Base-by-base conservation (phyloP, 2,797 vertebrate species). In the Melanotaenia nigrans region DNA sequence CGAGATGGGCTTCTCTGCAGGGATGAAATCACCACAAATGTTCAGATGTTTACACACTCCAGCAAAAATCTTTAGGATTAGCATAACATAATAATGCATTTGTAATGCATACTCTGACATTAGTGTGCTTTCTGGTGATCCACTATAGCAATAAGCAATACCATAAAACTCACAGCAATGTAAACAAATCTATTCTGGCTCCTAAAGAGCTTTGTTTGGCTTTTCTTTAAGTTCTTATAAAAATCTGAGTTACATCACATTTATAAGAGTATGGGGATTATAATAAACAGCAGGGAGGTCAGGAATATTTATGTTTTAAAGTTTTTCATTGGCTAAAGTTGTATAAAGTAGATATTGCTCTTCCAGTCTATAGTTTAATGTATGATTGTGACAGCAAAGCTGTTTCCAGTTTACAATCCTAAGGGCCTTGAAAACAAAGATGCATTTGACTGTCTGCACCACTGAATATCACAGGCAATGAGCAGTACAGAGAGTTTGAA, bases 391-490 rank as follows among this genome's bases (percentile, higher is more conserved):
- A 72, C 10, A 11, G 12, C 12, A 68, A 25, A 77, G 68, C 36
- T 61, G 56, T 54, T 63, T 35, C 33, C 38, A 69, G 51, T 78
- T 77, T 18, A 33, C 47, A 35, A 54, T 59, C 32, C 22, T 20
- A 9, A 61, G n/a, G 24, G 36, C 24, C 42, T 73, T 11, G 5
- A 25, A 42, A 65, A 84, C 73, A 82, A 85, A 83, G 71, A 74
- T 54, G 56, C 51, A 74, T 85, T 85, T 51, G 81, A 58, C 53
- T 35, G 58, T 20, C 40, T 65, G 67, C 62, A 70, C 77, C 54
- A 68, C 40, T 16, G 63, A 53, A 74, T 79, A 76, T 72, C 74
- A 73, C 59, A 64, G 70, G 58, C 69, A 51, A 64, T 30, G 7
- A 59, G 56, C 68, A 65, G 22, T n/a, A 47, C 51, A 28, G 1